phyloP scores from a whole-genome alignment of 2,113 vertebrate species.

The Catharus fuscescens region DNA sequence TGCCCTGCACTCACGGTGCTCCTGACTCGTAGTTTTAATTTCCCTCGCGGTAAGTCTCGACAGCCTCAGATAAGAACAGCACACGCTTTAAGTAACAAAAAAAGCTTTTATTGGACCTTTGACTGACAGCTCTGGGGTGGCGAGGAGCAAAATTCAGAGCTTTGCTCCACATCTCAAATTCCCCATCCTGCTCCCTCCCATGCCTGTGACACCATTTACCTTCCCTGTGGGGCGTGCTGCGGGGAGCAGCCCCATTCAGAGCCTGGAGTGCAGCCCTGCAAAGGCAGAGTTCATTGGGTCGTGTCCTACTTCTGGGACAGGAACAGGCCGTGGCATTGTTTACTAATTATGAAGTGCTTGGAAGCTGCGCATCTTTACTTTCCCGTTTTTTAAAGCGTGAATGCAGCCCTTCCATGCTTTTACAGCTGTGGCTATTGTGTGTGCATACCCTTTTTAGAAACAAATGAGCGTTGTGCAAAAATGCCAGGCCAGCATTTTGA shows the following conservation, averaged over 20 bases:
- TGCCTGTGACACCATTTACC: no score
- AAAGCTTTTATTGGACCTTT: background rate
- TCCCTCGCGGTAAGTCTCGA: background rate
- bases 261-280: background rate
- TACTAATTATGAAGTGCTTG: background rate
- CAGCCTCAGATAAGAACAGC: background rate
- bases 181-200: background rate
- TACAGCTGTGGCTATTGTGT: background rate
- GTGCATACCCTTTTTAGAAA: background rate
- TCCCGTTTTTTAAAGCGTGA: background rate
- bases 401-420: background rate
- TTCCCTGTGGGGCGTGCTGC: background rate
- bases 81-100: background rate
- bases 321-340: conserved; percentile 14
- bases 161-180: background rate
- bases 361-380: background rate
- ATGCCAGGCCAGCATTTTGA: background rate
- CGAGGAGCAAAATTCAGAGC: background rate
- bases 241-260: background rate
- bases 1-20: accelerated
- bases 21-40: background rate
- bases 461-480: background rate
- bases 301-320: background rate
- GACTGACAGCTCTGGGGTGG: background rate
- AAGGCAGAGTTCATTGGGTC: background rate